phyloP scores from a whole-genome alignment of 2,113 vertebrate genomes.

The Chlamydotis undulata region DNA sequence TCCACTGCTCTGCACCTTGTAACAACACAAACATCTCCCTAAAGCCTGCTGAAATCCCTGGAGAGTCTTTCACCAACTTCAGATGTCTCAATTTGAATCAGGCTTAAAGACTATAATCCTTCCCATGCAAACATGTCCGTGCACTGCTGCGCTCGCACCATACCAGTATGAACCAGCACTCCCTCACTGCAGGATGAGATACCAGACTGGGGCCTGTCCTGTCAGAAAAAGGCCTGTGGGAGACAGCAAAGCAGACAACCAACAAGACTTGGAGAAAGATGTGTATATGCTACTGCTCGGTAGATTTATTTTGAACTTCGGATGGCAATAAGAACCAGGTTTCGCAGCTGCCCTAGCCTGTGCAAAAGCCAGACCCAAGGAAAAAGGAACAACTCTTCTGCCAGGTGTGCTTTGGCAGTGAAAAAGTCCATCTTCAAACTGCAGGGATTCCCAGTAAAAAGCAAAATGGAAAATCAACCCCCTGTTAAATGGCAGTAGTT shows the following conservation, averaged over 20 bases:
- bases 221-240: neutral
- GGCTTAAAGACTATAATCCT: neutral
- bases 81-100: neutral
- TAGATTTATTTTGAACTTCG: neutral
- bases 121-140: accelerated
- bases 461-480: neutral
- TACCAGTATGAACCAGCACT: neutral
- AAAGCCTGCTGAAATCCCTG: neutral
- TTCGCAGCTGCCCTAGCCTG: neutral
- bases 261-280: neutral
- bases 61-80: neutral
- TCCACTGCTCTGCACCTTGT: neutral
- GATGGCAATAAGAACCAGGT: neutral
- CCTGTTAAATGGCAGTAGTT: neutral
- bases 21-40: neutral
- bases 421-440: neutral
- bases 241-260: neutral
- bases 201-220: neutral
- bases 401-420: neutral
- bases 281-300: accelerated
- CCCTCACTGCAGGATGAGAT: neutral
- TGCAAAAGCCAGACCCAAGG: neutral
- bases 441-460: neutral
- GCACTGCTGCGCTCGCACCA: neutral
- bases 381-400: neutral